These are phyloP conservation scores for Notiomystis cincta DNA, from an alignment of 2,113 vertebrate genomes.

Conservation along the genomic window DNA sequence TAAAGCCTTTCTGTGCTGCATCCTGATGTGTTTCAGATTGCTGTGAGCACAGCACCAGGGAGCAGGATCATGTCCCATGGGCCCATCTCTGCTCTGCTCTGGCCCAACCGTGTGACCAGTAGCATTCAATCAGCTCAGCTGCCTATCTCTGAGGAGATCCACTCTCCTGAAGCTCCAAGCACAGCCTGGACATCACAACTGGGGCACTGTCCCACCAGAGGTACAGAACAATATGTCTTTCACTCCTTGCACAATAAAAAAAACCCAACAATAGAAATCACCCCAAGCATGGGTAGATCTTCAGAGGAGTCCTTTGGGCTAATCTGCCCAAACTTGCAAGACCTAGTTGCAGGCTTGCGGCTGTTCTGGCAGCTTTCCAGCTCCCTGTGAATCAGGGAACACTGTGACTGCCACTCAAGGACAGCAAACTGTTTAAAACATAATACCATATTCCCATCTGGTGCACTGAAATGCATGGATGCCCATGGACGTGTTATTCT, in stretches of 20 bases:
- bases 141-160: not conserved
- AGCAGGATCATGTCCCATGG: not conserved
- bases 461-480: slow-evolving; percentile 24
- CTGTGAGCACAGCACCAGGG: not conserved
- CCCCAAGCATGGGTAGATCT: not conserved
- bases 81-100: not conserved
- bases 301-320: not conserved
- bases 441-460: slow-evolving; percentile 43
- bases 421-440: slow-evolving; percentile 24
- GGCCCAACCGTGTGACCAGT: not conserved
- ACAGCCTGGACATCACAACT: not conserved
- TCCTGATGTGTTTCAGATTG: not conserved
- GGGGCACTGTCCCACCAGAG: not conserved
- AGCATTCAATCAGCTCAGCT: not conserved
- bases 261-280: not conserved
- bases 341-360: not conserved
- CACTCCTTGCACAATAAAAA: not conserved
- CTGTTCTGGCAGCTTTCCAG: not conserved
- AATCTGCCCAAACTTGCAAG: not conserved
- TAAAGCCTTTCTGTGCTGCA: not conserved
- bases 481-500: not conserved
- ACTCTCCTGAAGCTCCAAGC: not conserved
- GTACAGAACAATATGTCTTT: not conserved
- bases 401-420: slow-evolving; percentile 32
- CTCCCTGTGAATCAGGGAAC: not conserved